Conservation (phyloP, 2,888 invertebrate species). For the Myopa testacea region DNA sequence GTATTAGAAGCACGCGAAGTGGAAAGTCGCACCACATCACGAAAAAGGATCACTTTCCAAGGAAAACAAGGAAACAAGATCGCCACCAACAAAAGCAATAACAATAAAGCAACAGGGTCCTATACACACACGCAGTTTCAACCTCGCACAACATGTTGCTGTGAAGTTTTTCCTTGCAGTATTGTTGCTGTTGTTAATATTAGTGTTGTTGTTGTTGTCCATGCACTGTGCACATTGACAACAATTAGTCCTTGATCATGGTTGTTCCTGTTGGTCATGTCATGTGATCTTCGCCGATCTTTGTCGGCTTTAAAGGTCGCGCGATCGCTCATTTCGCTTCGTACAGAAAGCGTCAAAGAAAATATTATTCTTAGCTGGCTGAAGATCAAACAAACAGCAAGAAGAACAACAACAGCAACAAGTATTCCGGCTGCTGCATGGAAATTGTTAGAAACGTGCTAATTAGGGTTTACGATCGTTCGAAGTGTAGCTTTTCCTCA, state of each 20-base stretch:
- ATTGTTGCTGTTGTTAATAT: too few relatives aligned
- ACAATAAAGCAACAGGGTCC: constrained; percentile 42
- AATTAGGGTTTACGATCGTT: constrained; percentile 45
- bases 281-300: constrained; percentile 20
- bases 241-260: constrained; percentile 48
- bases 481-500: not conserved
- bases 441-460: constrained; percentile 43
- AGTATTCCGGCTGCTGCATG: not conserved
- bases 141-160: too few relatives aligned
- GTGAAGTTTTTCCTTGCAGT: too few relatives aligned
- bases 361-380: constrained; percentile 44
- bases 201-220: not conserved
- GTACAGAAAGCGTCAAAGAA: constrained; percentile 47
- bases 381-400: constrained; percentile 9
- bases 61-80: constrained; percentile 44
- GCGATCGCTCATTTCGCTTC: constrained; percentile 13
- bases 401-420: constrained; percentile 27
- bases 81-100: constrained; percentile 17
- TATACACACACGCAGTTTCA: constrained; percentile 47
- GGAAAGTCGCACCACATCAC: constrained; percentile 49
- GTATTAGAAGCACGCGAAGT: constrained; percentile 33
- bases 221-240: constrained; percentile 39
- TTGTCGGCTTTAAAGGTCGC: constrained; percentile 45
- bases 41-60: constrained; percentile 53
- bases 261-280: too few relatives aligned